phyloP scores from a whole-genome alignment of 2,888 invertebrate species.

The Neria commutata region DNA sequence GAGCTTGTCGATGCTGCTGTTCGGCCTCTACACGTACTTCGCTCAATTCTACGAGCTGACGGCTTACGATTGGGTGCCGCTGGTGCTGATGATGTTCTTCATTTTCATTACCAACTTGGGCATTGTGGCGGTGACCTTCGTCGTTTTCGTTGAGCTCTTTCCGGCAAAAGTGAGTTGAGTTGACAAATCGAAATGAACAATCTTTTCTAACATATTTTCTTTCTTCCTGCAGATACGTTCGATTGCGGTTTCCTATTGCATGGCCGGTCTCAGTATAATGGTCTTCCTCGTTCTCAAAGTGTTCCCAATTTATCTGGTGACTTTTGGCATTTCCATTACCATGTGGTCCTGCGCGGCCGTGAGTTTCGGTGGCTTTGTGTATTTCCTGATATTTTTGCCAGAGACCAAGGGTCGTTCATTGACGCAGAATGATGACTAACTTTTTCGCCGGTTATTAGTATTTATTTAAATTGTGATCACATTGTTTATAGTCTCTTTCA shows the following conservation, averaged over 20 bases:
- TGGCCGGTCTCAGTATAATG: constrained; percentile 43
- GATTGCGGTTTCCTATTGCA: constrained; percentile 43
- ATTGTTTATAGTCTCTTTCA: no score
- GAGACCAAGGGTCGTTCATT: constrained; percentile 60
- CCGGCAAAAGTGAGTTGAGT: constrained; percentile 48
- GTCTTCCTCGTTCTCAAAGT: constrained; percentile 49
- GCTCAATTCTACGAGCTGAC: constrained; percentile 32
- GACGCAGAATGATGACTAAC: no score
- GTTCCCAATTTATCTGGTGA: constrained; percentile 48
- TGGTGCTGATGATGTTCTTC: constrained; percentile 49
- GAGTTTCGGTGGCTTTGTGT: constrained; percentile 45
- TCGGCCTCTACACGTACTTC: constrained; percentile 48
- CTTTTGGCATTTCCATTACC: constrained; percentile 44
- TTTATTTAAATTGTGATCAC: no score
- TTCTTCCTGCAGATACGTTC: constrained; percentile 49
- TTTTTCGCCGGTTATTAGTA: no score
- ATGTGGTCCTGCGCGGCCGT: constrained; percentile 54
- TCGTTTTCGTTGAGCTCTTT: constrained; percentile 54
- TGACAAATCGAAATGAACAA: not conserved
- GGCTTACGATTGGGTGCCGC: constrained; percentile 48
- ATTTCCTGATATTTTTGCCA: constrained; percentile 46
- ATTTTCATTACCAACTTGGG: constrained; percentile 53
- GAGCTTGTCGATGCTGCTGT: constrained; percentile 41
- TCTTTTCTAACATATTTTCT: not conserved
- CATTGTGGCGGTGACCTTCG: constrained; percentile 50